phyloP scores from a whole-genome alignment of 2,888 invertebrate species.

The Sepioteuthis lessoniana region DNA sequence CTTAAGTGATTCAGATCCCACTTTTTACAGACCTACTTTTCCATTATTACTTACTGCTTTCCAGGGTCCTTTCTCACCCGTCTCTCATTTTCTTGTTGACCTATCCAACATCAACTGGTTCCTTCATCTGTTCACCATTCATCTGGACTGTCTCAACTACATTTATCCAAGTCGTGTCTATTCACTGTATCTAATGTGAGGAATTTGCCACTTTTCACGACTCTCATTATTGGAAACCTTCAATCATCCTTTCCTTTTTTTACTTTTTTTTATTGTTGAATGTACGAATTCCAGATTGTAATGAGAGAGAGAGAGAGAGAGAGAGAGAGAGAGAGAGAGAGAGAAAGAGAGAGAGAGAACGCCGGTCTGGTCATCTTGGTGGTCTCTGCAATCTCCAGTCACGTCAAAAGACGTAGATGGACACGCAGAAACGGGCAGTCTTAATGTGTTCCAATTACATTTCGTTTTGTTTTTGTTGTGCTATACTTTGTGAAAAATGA shows the following conservation, averaged over 20 bases:
- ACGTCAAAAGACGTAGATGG: background rate
- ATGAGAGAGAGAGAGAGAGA: too few species aligned
- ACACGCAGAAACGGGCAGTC: background rate
- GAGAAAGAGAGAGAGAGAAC: background rate
- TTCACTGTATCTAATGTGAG: background rate
- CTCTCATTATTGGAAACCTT: background rate
- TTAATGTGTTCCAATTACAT: background rate
- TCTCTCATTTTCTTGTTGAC: background rate
- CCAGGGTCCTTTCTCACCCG: background rate
- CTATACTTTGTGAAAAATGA: background rate
- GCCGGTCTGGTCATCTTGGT: background rate
- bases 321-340: background rate
- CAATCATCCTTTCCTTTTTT: background rate
- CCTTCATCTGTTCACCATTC: constrained; percentile 20
- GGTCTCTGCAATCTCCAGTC: background rate
- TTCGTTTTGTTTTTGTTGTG: background rate
- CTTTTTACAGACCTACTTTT: background rate
- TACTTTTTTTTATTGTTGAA: background rate
- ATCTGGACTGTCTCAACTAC: background rate
- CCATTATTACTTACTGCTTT: background rate
- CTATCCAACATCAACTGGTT: background rate
- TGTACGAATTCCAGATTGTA: background rate
- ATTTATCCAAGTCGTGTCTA: background rate
- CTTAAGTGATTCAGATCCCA: background rate
- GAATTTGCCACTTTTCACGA: constrained; percentile 1